Conservation (phyloP, 2,113 vertebrate species). For the Zosterops japonicus region DNA sequence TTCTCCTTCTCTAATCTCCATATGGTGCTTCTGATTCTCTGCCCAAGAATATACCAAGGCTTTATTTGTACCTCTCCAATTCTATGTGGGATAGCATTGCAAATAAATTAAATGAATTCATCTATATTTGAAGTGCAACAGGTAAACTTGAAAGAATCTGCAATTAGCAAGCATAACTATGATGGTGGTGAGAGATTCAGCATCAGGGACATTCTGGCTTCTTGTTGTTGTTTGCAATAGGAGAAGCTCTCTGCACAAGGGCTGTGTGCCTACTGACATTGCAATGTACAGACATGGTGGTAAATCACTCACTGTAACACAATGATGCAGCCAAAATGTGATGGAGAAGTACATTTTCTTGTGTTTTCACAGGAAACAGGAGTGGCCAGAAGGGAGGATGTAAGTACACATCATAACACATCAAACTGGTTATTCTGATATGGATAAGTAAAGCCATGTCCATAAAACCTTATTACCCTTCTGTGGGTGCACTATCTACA, state of each 20-base stretch:
- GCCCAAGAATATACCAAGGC: too few species aligned
- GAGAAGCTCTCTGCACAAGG: background rate
- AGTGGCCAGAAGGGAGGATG: background rate
- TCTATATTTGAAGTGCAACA: background rate
- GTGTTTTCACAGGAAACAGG: background rate
- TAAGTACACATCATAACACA: background rate
- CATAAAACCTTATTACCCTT: background rate
- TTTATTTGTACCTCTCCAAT: background rate
- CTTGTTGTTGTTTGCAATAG: background rate
- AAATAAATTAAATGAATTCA: background rate
- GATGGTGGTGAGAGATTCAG: background rate
- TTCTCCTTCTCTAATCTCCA: background rate
- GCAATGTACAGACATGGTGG: fast-evolving
- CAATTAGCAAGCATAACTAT: background rate
- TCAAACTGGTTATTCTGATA: background rate
- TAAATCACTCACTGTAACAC: background rate
- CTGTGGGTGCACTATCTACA: background rate
- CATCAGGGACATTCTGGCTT: background rate
- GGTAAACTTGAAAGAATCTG: background rate
- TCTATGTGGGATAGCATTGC: background rate
- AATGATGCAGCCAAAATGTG: background rate
- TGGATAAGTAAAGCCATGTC: background rate
- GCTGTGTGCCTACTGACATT: too few species aligned
- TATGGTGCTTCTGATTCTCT: background rate
- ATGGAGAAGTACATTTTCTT: background rate